Base-by-base conservation (phyloP, 2,888 invertebrate genomes). In the Diplazon laetatorius region DNA sequence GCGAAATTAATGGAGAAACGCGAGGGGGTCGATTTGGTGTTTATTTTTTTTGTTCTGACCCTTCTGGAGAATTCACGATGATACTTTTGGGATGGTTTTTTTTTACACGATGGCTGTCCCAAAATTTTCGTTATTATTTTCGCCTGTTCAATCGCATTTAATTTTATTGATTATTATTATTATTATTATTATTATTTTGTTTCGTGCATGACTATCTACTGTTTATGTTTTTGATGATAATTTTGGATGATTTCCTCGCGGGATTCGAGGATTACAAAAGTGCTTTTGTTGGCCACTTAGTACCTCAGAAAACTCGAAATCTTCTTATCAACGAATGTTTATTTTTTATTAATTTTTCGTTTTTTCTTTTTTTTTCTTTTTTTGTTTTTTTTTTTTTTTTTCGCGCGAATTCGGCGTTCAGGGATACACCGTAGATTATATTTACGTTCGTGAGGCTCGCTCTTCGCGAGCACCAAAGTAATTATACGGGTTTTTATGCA, bases 241-340 rank as follows among this genome's bases (percentile, higher is more conserved):
- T 42, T 18, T 50, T 50, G 2, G 39, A 25, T 60, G 50, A 60
- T 52, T 52, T n/a, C 74, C 70, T 52, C 70, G 70, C 52, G 35
- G 59, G 75, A 18, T 74, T 74, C 78, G 78, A 74, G 78, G 70
- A 35, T 39, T 22, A 50, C 9, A 39, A 10, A 22, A 57, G 57
- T 20, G 20, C n/a, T 18, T 20, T 5, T 25, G 42, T n/a, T n/a
- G n/a, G n/a, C n/a, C n/a, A n/a, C 20, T 60, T 39, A 22, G 66
- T 37, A 18, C 39, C 18, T 39, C 30, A 20, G 30, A 37, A 37
- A 59, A 39, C 4, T 37, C 59, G 37, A 59, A 59, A 12, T 14
- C 39, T 18, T 60, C 1, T 42, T 20, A 3, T 60, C 20, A 22
- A 12, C 42, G 1, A 35, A 25, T 50, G 66, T 57, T 55, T 55